phyloP scores from a whole-genome alignment of 2,888 invertebrate genomes.

The Tipula unca region DNA sequence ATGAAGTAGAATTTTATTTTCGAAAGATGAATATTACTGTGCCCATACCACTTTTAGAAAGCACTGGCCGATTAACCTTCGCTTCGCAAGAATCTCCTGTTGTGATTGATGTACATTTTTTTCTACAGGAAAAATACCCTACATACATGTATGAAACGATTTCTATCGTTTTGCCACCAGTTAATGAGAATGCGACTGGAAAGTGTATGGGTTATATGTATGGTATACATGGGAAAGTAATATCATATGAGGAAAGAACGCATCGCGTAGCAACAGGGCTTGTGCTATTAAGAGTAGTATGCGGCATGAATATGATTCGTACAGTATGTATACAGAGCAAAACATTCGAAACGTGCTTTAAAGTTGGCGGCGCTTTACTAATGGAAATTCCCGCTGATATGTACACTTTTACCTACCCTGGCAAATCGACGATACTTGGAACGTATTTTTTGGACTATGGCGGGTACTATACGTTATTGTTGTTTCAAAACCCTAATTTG shows the following conservation, averaged over 20 bases:
- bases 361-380: neutral
- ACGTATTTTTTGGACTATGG: neutral
- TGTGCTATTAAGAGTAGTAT: neutral
- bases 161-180: too few species aligned
- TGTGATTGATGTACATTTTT: too few species aligned
- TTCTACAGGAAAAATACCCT: too few species aligned
- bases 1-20: too few species aligned
- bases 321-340: neutral
- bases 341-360: neutral
- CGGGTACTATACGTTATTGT: neutral
- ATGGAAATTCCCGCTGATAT: neutral
- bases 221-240: neutral
- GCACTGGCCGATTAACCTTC: too few species aligned
- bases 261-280: neutral
- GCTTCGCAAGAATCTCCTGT: too few species aligned
- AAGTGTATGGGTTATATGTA: too few species aligned
- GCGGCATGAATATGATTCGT: neutral
- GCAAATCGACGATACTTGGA: neutral
- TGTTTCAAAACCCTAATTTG: neutral
- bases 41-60: too few species aligned
- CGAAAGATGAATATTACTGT: too few species aligned
- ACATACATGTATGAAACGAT: too few species aligned
- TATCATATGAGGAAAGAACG: neutral
- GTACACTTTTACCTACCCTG: neutral
- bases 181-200: too few species aligned